Evolutionary conservation across 1,140 invertebrate species (phyloP).

Genomic region (Agrypnia vestita): DNA sequence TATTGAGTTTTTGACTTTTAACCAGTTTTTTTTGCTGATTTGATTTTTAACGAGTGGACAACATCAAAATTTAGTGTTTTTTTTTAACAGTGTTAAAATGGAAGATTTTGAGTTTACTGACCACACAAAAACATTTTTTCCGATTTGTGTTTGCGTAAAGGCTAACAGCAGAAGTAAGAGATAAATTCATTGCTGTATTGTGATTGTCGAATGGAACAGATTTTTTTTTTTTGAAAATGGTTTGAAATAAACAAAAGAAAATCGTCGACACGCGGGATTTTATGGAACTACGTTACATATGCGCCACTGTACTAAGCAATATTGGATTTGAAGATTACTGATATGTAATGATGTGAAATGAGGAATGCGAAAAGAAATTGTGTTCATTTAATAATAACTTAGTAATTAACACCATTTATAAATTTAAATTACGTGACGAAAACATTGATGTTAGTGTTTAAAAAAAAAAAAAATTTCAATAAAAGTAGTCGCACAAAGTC

Average conservation of each 20-base stretch:
- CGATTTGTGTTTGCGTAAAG: not conserved
- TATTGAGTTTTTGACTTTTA: not conserved
- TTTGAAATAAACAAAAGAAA: not conserved
- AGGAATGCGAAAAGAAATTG: not conserved
- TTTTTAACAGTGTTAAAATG: too few relatives aligned
- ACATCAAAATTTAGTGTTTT: too few relatives aligned
- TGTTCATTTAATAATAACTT: not conserved
- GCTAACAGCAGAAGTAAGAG: constrained; percentile 5
- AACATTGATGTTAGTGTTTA: not conserved
- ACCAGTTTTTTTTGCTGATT: too few relatives aligned
- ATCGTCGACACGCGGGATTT: constrained; percentile 25
- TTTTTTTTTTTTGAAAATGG: constrained; percentile 3
- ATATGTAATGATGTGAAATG: not conserved
- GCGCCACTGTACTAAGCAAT: not conserved
- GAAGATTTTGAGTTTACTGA: too few relatives aligned
- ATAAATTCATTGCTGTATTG: not conserved
- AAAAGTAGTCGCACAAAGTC: not conserved
- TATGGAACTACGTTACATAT: not conserved
- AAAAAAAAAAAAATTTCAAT: not conserved
- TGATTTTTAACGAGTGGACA: too few relatives aligned
- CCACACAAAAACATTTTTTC: too few relatives aligned
- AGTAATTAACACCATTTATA: too few relatives aligned
- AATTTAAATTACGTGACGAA: too few relatives aligned
- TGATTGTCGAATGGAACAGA: not conserved
- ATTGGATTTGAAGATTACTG: not conserved